These are phyloP conservation scores for Encarsia formosa DNA, from an alignment of 2,888 invertebrate genomes.

Conservation along the genomic window DNA sequence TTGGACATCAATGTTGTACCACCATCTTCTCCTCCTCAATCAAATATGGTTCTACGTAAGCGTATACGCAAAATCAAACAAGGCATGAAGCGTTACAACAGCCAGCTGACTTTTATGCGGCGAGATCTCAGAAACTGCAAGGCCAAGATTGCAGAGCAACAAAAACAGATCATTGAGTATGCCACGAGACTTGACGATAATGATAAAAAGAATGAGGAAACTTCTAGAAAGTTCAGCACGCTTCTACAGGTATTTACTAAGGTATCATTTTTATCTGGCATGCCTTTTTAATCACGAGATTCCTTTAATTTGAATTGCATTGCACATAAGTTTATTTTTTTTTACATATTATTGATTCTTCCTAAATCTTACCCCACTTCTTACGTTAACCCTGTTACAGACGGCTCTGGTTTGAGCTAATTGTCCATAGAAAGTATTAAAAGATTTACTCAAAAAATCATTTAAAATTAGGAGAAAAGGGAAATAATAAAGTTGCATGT, in stretches of 20 bases:
- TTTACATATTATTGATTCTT: no score
- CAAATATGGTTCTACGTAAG: conserved; percentile 81
- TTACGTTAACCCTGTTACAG: no score
- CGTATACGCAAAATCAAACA: conserved; percentile 83
- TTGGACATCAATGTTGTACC: conserved; percentile 39
- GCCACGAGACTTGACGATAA: conserved; percentile 83
- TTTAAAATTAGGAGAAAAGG: no score
- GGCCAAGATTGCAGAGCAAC: conserved; percentile 78
- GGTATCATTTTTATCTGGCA: no score
- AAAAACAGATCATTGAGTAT: conserved; percentile 78
- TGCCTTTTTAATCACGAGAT: no score
- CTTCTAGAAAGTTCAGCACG: conserved; percentile 83
- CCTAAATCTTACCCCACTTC: no score
- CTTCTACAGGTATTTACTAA: conserved; percentile 65
- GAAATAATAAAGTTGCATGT: no score
- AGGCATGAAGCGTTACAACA: conserved; percentile 84
- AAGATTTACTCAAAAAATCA: no score
- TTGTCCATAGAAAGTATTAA: no score
- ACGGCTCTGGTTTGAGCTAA: no score
- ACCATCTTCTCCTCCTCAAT: conserved; percentile 65
- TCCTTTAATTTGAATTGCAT: no score
- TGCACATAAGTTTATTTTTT: no score
- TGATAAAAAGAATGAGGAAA: conserved; percentile 87
- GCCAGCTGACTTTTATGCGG: conserved; percentile 72
- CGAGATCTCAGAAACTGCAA: conserved; percentile 77